These are phyloP conservation scores for Chionis minor DNA, from an alignment of 2,113 vertebrate species.

Conservation along the genomic window DNA sequence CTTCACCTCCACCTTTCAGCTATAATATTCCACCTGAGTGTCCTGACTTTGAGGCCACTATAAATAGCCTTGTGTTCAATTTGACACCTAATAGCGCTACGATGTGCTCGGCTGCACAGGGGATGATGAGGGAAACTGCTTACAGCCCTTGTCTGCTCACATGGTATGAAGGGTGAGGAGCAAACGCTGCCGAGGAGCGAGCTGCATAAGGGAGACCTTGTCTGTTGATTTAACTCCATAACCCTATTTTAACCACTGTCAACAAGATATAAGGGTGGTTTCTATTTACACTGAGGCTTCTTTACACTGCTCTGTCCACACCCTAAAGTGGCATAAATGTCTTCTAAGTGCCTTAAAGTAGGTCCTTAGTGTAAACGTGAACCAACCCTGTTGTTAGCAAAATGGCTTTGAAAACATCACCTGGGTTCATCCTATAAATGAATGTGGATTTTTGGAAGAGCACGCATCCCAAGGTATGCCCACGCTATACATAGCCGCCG, in stretches of 20 bases:
- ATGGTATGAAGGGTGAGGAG: neutral
- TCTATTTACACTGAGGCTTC: constrained; percentile 39
- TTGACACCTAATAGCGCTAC: neutral
- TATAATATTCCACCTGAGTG: neutral
- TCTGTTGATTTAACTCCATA: neutral
- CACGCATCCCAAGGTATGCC: neutral
- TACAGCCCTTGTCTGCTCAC: neutral
- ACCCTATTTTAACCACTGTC: constrained; percentile 60
- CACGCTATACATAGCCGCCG: neutral
- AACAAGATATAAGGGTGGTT: constrained; percentile 56
- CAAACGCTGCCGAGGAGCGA: neutral
- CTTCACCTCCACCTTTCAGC: neutral
- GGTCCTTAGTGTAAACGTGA: neutral
- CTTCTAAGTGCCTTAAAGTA: constrained; percentile 57
- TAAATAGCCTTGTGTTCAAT: neutral
- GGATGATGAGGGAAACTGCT: neutral
- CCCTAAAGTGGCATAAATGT: constrained; percentile 57
- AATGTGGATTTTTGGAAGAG: constrained; percentile 3
- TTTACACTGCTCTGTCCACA: constrained; percentile 6
- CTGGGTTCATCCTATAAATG: constrained; percentile 9
- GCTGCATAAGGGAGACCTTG: constrained; percentile 24
- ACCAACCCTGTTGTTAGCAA: neutral
- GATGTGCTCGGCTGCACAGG: neutral
- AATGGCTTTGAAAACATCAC: neutral
- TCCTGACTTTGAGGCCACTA: neutral